Percentiles rank a stretch among this genome's conserved stretches.
Evolutionary conservation across 2,888 invertebrate genomes (phyloP).

Genomic region (Agonopterix subpropinquella): DNA sequence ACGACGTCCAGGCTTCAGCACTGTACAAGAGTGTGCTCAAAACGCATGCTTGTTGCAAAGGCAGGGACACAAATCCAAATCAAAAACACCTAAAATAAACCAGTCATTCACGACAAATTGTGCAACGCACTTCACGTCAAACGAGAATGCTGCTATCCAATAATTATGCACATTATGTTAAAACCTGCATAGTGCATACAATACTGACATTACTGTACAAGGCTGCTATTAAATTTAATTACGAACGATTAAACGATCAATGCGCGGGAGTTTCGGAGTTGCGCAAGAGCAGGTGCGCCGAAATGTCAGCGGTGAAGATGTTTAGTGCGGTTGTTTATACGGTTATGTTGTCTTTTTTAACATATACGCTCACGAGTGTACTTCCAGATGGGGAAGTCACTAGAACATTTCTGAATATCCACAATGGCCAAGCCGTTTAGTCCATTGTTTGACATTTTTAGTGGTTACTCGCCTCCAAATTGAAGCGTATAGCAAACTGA

Average conservation of each 20-base stretch:
- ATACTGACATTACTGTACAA: constrained; percentile 22
- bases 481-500: too few relatives aligned
- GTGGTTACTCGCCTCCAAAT: too few relatives aligned
- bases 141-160: not conserved
- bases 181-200: constrained; percentile 15
- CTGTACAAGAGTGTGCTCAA: too few relatives aligned
- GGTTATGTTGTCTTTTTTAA: not conserved
- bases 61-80: too few relatives aligned
- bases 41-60: too few relatives aligned
- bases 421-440: too few relatives aligned
- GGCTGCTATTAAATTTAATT: constrained; percentile 37
- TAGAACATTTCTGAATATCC: too few relatives aligned
- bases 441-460: too few relatives aligned
- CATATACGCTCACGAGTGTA: not conserved
- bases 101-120: not conserved
- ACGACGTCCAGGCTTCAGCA: too few relatives aligned
- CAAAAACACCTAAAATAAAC: too few relatives aligned
- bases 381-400: too few relatives aligned
- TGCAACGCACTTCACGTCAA: not conserved
- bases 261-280: constrained; percentile 26
- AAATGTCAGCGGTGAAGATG: constrained; percentile 21
- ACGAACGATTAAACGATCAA: constrained; percentile 22
- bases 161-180: constrained; percentile 1
- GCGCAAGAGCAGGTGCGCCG: constrained; percentile 28
- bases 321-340: not conserved